These are phyloP conservation scores for Proterorhinus semilunaris DNA, from an alignment of 2,113 vertebrate species.

Conservation along the genomic window DNA sequence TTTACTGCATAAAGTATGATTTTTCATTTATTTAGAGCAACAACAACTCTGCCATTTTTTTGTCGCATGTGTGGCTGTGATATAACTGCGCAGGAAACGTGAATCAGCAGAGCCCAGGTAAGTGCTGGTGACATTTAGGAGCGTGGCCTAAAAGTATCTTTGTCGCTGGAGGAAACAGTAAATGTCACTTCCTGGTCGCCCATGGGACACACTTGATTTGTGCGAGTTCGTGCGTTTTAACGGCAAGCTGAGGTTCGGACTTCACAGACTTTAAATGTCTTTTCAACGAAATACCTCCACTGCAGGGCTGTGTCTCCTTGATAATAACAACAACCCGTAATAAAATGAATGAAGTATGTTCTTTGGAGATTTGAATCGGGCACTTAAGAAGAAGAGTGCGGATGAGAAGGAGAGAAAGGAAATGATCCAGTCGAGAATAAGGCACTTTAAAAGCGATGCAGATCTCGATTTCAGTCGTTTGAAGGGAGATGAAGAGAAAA, in stretches of 20 bases:
- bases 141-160: conserved; percentile 35
- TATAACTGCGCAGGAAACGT: neutral
- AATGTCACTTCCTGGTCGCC: conserved; percentile 36
- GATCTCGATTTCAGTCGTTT: conserved; percentile 36
- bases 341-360: conserved; percentile 10
- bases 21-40: no score
- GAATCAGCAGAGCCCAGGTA: conserved; percentile 6
- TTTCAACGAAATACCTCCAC: conserved; percentile 16
- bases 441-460: conserved; percentile 20
- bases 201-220: neutral
- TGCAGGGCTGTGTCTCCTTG: conserved; percentile 7
- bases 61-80: no score
- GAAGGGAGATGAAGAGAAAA: conserved; percentile 18
- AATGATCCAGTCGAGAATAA: conserved; percentile 8
- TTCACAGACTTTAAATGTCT: conserved; percentile 25
- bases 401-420: conserved; percentile 11
- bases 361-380: conserved; percentile 13
- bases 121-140: conserved; percentile 50
- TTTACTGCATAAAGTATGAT: no score
- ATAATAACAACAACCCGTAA: conserved; percentile 9
- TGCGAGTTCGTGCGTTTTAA: conserved; percentile 14
- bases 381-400: neutral
- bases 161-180: conserved; percentile 33
- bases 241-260: conserved; percentile 16
- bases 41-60: no score